Base-by-base conservation (phyloP, 2,888 invertebrate species). In the Drosophila atroscutellata region DNA sequence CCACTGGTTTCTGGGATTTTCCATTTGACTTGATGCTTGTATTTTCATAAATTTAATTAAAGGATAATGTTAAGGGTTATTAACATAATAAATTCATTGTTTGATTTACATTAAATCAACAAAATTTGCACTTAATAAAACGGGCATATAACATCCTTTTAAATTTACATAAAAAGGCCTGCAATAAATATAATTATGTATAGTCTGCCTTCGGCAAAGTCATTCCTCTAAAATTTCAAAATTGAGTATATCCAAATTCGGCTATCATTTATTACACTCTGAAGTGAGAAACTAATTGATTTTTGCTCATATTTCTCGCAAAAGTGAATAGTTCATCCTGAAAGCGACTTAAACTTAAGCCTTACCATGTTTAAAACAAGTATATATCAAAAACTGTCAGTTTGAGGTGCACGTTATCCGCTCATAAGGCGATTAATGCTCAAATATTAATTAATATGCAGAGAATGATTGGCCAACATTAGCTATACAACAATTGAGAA, bases 371-470 rank as follows among this genome's bases (percentile, higher is more conserved):
- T 11, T 3, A 2, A 28, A 32, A 15, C 20, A 20, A 20, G 28
- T n/a, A n/a, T 18, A 6, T 2, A 30, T 28, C 13, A 9, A 26
- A 5, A 18, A 18, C 18, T 26, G 49, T 4, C n/a, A 28, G n/a
- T 3, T 50, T 50, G 50, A 50, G 1, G 18, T 26, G 37, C 20
- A 55, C 20, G 26, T 39, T 26, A 34, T 42, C 18, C 13, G 50
- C 36, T 52, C 20, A 30, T 52, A 63, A 52, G 51, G 30, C 51
- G 64, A 63, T 65, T 63, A 63, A 51, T 24, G 2, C 13, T 11
- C 11, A 36, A 63, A 30, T 15, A 34, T 34, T 45, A 36, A 15
- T 52, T 63, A 52, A 52, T 42, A 65, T 51, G 64, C 24, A 51
- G 28, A 18, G 30, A 37, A 30, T 30, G 18, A 9, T 50, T 28